Conservation (phyloP, 2,888 invertebrate species). For the Tolmerus cingulatus region DNA sequence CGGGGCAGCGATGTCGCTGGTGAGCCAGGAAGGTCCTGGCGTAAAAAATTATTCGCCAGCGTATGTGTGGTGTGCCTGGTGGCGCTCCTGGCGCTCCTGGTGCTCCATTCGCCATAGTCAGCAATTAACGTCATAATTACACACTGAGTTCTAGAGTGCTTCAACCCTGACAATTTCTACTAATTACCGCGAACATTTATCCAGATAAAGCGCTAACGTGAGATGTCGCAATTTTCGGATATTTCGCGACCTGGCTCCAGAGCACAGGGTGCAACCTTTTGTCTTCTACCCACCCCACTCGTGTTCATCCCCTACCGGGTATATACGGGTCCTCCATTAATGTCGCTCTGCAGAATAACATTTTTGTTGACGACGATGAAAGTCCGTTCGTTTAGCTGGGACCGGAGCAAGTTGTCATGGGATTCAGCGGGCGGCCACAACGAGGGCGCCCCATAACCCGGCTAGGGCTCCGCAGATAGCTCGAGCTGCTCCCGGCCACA, state of each 20-base stretch:
- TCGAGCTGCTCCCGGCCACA: not conserved
- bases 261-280: not conserved
- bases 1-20: not conserved
- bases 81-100: not conserved
- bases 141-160: not conserved
- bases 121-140: conserved; percentile 31
- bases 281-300: not conserved
- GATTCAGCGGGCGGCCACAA: not conserved
- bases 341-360: not conserved
- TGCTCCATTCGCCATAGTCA: not conserved
- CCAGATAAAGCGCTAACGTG: conserved; percentile 11
- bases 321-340: not conserved
- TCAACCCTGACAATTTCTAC: conserved; percentile 14
- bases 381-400: not conserved
- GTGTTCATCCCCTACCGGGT: not conserved
- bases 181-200: conserved; percentile 12
- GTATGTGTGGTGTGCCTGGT: not conserved
- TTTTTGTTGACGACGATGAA: conserved; percentile 1
- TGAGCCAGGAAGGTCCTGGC: not conserved
- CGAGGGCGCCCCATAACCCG: not conserved
- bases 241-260: not conserved
- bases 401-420: not conserved
- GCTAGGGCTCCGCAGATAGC: not conserved
- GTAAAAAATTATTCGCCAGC: not conserved
- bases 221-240: conserved; percentile 17